These are phyloP conservation scores for Calypte anna DNA, from an alignment of 2,113 vertebrate species.

Conservation along the genomic window DNA sequence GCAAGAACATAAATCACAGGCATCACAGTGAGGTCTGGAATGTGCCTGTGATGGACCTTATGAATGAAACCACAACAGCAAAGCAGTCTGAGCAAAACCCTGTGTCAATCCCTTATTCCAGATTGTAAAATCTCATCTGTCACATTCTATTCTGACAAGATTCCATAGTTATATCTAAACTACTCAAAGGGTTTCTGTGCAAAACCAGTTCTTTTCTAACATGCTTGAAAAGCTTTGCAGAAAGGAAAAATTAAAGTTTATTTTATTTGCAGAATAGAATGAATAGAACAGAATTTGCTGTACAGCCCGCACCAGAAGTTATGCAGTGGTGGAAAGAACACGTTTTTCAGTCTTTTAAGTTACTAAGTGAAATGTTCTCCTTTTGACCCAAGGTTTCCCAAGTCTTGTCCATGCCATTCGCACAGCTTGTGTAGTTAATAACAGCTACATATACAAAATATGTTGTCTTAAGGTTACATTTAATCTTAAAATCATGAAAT, in stretches of 20 bases:
- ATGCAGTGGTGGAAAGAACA: neutral
- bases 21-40: constrained; percentile 66
- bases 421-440: neutral
- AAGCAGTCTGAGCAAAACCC: constrained; percentile 60
- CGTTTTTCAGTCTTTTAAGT: neutral
- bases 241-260: neutral
- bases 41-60: constrained; percentile 66
- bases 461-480: neutral
- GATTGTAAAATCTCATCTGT: neutral
- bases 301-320: neutral
- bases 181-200: neutral
- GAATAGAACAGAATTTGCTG: no score
- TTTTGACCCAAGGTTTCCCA: neutral
- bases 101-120: neutral
- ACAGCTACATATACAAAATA: neutral
- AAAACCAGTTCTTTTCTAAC: neutral
- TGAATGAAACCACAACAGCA: constrained; percentile 71
- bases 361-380: neutral
- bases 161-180: neutral
- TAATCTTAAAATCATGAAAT: neutral
- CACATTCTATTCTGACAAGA: neutral
- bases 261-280: neutral
- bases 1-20: constrained; percentile 74
- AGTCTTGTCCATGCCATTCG: neutral
- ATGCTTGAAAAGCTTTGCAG: neutral